A percentile compares a stretch with the other conserved stretches of the same genome.
Conservation (phyloP, 2,888 invertebrate genomes). For the Xanthorhoe spadicearia region DNA sequence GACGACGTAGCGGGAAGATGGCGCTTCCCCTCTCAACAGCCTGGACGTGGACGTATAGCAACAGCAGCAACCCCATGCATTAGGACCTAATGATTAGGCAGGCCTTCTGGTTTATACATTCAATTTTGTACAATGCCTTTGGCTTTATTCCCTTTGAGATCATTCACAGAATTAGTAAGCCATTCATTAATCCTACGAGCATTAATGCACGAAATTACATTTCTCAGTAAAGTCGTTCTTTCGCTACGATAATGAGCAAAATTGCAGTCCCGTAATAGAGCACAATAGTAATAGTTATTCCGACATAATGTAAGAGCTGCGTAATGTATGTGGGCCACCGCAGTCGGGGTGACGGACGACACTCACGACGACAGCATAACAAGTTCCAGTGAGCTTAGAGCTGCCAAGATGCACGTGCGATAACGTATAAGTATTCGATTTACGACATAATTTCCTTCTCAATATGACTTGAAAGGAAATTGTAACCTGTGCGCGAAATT, state of each 20-base stretch:
- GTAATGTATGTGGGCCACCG: conserved; percentile 70
- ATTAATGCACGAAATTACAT: conserved; percentile 42
- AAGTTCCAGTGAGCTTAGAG: conserved; percentile 53
- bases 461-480: conserved; percentile 41
- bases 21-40: conserved; percentile 58
- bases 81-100: no score
- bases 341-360: conserved; percentile 60
- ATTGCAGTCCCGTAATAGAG: conserved; percentile 16
- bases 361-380: conserved; percentile 69
- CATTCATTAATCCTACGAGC: conserved; percentile 47
- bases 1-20: conserved; percentile 47
- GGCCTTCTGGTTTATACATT: no score
- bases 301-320: conserved; percentile 54
- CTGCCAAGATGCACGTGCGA: conserved; percentile 75
- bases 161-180: conserved; percentile 55
- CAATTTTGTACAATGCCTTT: neutral
- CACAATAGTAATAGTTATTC: conserved; percentile 47
- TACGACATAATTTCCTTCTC: conserved; percentile 54
- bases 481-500: conserved; percentile 32
- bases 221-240: conserved; percentile 8
- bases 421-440: conserved; percentile 60
- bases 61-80: neutral
- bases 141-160: conserved; percentile 50
- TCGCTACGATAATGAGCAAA: neutral
- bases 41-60: neutral